Evolutionary conservation across 2,797 vertebrate genomes (phyloP).

Genomic region (Lepidocolaptes lacrymiger): DNA sequence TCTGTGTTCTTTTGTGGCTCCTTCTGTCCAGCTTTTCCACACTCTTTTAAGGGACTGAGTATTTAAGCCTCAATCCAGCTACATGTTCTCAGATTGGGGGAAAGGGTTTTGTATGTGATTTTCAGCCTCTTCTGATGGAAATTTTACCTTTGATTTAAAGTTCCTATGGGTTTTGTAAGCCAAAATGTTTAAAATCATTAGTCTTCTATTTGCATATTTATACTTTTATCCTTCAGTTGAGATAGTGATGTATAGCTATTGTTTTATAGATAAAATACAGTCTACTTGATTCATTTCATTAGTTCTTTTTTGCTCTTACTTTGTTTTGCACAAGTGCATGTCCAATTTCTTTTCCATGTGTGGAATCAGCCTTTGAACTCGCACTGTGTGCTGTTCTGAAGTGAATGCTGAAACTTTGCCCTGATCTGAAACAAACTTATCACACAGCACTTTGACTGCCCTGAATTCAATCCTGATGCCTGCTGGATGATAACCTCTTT

Average conservation of each 20-base stretch:
- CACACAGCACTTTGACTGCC: not conserved
- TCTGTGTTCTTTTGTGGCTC: not conserved
- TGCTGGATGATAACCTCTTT: not conserved
- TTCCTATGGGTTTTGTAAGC: not conserved
- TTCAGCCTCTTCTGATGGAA: not conserved
- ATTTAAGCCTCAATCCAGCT: not conserved
- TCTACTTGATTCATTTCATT: not conserved
- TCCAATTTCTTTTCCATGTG: not conserved
- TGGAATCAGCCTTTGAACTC: not conserved
- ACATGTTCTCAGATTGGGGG: not conserved
- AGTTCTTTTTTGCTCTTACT: not conserved
- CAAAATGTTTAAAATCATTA: not conserved
- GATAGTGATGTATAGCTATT: not conserved
- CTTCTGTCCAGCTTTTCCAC: not conserved
- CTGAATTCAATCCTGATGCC: not conserved
- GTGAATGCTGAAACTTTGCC: not conserved
- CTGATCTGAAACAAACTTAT: not conserved
- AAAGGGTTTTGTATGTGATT: not conserved
- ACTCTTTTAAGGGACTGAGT: not conserved
- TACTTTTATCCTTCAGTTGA: not conserved
- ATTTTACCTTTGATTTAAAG: not conserved
- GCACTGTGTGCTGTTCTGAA: not conserved
- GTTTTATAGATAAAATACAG: not conserved
- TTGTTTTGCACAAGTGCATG: not conserved
- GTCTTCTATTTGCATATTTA: not conserved